These are phyloP conservation scores for Linepithema humile DNA, from an alignment of 1,140 invertebrate genomes.

Conservation along the genomic window DNA sequence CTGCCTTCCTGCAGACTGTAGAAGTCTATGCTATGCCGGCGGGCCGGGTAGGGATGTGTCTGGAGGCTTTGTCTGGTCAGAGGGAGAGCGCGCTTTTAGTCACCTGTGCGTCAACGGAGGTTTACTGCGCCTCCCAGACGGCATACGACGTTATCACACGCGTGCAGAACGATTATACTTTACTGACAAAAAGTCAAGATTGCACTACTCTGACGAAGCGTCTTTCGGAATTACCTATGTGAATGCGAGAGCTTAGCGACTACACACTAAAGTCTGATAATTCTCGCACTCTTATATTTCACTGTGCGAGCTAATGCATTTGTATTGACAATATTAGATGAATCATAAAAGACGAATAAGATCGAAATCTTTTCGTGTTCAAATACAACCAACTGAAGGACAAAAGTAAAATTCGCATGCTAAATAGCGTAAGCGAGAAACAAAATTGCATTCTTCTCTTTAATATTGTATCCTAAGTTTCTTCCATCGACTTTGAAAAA, in stretches of 20 bases:
- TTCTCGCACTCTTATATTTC: neutral
- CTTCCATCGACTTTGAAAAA: too few relatives aligned
- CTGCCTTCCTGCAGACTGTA: constrained; percentile 61
- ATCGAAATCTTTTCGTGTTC: neutral
- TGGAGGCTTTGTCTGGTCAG: constrained; percentile 64
- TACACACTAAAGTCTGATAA: neutral
- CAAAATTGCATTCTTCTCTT: too few relatives aligned
- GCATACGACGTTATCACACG: constrained; percentile 42
- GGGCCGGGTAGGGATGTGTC: constrained; percentile 26
- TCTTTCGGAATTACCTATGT: constrained; percentile 14
- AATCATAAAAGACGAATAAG: neutral
- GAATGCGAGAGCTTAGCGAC: neutral
- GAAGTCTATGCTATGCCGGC: constrained; percentile 64
- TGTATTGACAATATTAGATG: neutral
- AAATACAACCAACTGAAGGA: too few relatives aligned
- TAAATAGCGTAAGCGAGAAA: too few relatives aligned
- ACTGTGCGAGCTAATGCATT: neutral
- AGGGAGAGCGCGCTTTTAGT: constrained; percentile 55
- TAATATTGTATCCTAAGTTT: too few relatives aligned
- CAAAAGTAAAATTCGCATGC: too few relatives aligned
- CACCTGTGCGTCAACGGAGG: constrained; percentile 56
- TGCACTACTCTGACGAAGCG: constrained; percentile 7
- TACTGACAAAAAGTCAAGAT: constrained; percentile 52
- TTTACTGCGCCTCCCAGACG: constrained; percentile 44
- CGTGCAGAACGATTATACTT: constrained; percentile 36